Evolutionary conservation across 2,113 vertebrate species (phyloP).

Genomic region (Entomyzon cyanotis): DNA sequence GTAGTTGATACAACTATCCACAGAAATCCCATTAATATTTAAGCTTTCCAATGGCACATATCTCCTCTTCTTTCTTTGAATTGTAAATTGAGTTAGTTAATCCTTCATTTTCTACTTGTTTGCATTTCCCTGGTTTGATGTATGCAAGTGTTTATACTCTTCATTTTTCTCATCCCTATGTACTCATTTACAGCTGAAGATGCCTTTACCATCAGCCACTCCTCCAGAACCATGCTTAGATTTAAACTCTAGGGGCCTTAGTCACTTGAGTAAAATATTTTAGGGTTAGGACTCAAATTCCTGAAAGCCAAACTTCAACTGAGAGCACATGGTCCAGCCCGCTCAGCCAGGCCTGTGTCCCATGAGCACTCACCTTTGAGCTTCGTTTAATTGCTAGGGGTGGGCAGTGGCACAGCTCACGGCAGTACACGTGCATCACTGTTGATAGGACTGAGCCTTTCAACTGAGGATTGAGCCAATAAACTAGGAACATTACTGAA

Average conservation of each 20-base stretch:
- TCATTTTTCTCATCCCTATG: not conserved
- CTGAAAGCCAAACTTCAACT: not conserved
- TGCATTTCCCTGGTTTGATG: slow-evolving; percentile 40
- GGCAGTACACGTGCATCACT: rapidly evolving
- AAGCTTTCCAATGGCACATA: slow-evolving; percentile 42
- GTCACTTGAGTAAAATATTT: not conserved
- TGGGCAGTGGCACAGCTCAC: not conserved
- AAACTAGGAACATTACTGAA: not conserved
- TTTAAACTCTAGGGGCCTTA: not conserved
- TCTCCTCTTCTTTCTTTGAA: slow-evolving; percentile 50
- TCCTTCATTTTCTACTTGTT: slow-evolving; percentile 51
- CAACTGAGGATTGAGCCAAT: not conserved
- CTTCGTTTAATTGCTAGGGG: rapidly evolving
- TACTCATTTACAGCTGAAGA: not conserved
- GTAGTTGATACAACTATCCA: slow-evolving; percentile 17
- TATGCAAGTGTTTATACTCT: not conserved
- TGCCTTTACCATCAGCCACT: not conserved
- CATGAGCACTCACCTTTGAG: rapidly evolving
- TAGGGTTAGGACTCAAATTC: not conserved
- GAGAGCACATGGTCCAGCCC: not conserved
- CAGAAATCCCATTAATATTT: slow-evolving; percentile 47
- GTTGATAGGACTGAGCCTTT: not conserved
- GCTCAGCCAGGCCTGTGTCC: not conserved
- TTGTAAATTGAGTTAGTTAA: slow-evolving; percentile 58
- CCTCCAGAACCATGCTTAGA: not conserved